Conservation (phyloP, 2,113 vertebrate genomes). For the Atherinomorus stipes region DNA sequence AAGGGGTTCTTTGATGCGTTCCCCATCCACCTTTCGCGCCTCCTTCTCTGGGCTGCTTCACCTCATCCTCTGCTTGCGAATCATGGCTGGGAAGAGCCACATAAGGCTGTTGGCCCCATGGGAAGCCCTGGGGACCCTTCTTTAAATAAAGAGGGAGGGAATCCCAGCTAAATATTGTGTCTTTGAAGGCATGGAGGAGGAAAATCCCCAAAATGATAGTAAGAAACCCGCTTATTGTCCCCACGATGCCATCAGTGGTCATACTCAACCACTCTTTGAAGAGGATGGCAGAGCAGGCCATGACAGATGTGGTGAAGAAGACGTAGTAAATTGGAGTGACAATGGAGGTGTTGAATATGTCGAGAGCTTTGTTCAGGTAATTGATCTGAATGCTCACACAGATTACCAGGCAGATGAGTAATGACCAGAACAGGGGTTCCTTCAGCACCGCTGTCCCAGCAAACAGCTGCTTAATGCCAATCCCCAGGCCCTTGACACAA, state of each 20-base stretch:
- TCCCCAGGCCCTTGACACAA: conserved; percentile 88
- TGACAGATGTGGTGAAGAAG: conserved; percentile 88
- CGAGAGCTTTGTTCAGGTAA: conserved; percentile 89
- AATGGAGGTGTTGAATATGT: conserved; percentile 86
- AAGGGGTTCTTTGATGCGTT: conserved; percentile 45
- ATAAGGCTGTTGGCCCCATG: conserved; percentile 64
- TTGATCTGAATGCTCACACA: conserved; percentile 88
- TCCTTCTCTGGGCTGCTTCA: conserved; percentile 43
- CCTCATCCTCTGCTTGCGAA: conserved; percentile 24
- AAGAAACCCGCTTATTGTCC: conserved; percentile 87
- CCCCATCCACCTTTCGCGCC: conserved; percentile 34
- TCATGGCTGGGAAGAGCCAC: conserved; percentile 63
- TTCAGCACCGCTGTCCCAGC: conserved; percentile 84
- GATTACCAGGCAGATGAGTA: conserved; percentile 83
- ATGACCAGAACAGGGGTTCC: conserved; percentile 84
- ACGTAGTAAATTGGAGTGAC: conserved; percentile 88
- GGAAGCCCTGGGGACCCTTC: conserved; percentile 47
- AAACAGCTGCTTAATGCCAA: conserved; percentile 86
- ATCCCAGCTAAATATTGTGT: conserved; percentile 79
- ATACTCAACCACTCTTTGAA: conserved; percentile 90
- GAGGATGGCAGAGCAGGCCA: conserved; percentile 87
- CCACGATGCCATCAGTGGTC: conserved; percentile 76
- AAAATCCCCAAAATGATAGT: conserved; percentile 87
- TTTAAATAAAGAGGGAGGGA: conserved; percentile 84
- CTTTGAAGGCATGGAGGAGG: conserved; percentile 85